Percentiles rank a stretch among this genome's conserved stretches.
phyloP scores from a whole-genome alignment of 1,140 invertebrate genomes.

The Archivesica marissinica region DNA sequence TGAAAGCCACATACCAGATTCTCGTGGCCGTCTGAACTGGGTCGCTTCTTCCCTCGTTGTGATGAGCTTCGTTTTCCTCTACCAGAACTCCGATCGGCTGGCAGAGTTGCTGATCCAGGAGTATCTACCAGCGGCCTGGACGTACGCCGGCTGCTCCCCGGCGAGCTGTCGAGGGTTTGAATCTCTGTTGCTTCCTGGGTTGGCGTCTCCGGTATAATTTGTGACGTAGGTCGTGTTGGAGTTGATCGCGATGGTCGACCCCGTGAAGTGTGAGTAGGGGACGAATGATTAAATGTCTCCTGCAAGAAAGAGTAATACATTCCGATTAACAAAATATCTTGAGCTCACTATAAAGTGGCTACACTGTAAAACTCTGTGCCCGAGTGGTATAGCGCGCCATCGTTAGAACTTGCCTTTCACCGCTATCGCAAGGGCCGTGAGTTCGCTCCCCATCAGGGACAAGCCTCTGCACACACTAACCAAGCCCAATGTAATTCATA shows the following conservation, averaged over 20 bases:
- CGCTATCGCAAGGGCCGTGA: no score
- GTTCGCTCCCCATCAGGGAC: no score
- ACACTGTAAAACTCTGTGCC: no score
- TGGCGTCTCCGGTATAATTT: background rate
- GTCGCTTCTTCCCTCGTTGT: constrained; percentile 33
- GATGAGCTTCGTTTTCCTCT: background rate
- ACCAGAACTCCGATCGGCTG: background rate
- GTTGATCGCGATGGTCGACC: constrained; percentile 4
- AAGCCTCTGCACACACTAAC: no score
- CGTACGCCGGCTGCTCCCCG: background rate
- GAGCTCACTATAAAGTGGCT: no score
- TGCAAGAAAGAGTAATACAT: no score
- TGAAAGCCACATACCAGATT: constrained; percentile 9
- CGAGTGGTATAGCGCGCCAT: no score
- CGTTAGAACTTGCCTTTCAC: no score
- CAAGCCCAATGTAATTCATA: no score
- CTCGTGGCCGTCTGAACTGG: constrained; percentile 23
- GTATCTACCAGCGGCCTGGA: background rate
- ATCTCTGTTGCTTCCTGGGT: background rate
- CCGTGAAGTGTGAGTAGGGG: background rate
- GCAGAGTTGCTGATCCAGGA: background rate
- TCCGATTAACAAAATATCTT: no score
- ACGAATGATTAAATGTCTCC: background rate
- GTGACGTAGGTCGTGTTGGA: constrained; percentile 3
- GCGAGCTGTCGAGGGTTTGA: constrained; percentile 2